Percentiles rank a stretch among this genome's conserved stretches.
Evolutionary conservation across 2,797 vertebrate species (phyloP).

Genomic region (Orientallactaga sibirica): DNA sequence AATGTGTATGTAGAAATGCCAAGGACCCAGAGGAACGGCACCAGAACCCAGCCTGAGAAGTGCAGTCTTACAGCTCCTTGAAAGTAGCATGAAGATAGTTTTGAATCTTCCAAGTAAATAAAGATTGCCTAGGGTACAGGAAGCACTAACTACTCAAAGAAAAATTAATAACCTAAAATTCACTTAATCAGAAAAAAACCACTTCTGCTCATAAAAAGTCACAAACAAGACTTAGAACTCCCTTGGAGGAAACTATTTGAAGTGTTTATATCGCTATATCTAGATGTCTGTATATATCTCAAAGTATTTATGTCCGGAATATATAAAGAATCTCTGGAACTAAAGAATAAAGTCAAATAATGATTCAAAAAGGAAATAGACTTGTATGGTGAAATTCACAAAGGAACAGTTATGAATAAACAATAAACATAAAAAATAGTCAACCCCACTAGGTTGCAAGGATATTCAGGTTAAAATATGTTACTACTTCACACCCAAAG

Average conservation of each 20-base stretch:
- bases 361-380: background rate
- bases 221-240: background rate
- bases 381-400: background rate
- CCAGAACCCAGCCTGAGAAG: background rate
- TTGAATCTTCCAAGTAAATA: background rate
- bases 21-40: background rate
- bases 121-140: background rate
- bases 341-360: slow-evolving; percentile 16
- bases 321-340: background rate
- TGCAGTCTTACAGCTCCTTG: background rate
- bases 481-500: no score
- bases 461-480: background rate
- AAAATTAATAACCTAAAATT: background rate
- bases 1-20: background rate
- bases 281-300: background rate
- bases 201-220: background rate
- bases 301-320: background rate
- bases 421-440: background rate
- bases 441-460: background rate
- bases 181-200: background rate
- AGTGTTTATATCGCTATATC: background rate
- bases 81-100: background rate
- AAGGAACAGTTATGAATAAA: background rate
- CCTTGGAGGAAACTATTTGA: background rate
- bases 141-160: background rate